Conservation (phyloP, 2,797 vertebrate genomes). For the Chaetophractus vellerosus region DNA sequence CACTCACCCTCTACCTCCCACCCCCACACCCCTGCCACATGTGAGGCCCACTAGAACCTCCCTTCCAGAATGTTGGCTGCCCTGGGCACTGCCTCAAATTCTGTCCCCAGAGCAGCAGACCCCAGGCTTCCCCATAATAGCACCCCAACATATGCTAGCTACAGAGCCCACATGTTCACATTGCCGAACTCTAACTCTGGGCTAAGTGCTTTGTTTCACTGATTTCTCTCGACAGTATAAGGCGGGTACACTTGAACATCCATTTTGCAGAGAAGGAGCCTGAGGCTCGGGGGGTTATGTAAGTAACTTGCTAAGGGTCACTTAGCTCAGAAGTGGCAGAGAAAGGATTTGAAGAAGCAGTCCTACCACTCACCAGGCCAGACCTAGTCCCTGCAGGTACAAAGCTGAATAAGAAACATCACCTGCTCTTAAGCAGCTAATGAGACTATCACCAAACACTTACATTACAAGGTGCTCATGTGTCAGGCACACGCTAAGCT, state of each 20-base stretch:
- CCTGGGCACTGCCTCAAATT: background rate
- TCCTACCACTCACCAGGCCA: background rate
- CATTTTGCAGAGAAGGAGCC: conserved; percentile 23
- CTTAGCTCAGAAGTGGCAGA: conserved; percentile 8
- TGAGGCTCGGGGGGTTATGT: background rate
- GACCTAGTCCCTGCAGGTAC: background rate
- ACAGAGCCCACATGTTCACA: background rate
- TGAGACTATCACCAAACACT: background rate
- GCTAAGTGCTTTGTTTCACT: background rate
- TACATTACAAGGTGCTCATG: background rate
- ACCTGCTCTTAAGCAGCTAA: background rate
- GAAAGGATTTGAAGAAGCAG: background rate
- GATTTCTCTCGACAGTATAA: background rate
- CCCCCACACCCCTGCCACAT: background rate
- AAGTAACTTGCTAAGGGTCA: background rate
- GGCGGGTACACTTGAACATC: background rate
- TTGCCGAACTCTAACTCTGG: background rate
- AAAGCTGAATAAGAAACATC: conserved; percentile 13
- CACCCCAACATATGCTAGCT: background rate
- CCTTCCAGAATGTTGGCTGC: background rate
- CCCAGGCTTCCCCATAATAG: background rate
- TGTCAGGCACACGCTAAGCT: background rate
- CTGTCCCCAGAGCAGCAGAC: background rate
- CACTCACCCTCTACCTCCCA: background rate
- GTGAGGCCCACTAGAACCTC: background rate